Conservation (phyloP, 2,113 vertebrate species). For the Mormoops blainvillei region DNA sequence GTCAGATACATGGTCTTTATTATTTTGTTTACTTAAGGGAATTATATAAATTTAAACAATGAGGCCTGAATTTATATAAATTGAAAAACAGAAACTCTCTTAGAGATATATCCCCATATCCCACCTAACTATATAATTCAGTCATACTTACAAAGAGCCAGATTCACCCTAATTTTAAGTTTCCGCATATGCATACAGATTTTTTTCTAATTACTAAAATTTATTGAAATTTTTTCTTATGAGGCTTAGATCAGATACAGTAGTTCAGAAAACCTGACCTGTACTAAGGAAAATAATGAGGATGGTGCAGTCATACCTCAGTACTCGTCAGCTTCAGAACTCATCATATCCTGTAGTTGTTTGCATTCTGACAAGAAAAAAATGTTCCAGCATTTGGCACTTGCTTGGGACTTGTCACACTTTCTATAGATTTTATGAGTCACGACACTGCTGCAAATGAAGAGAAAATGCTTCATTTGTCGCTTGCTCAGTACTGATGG, state of each 20-base stretch:
- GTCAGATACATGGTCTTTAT: not conserved
- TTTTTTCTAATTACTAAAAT: not conserved
- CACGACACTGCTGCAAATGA: no score
- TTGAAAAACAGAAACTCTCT: not conserved
- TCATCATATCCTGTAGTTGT: no score
- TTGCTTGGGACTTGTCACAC: no score
- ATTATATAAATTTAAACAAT: not conserved
- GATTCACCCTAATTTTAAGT: not conserved
- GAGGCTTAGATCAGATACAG: not conserved
- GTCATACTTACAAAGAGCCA: not conserved
- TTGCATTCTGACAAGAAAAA: no score
- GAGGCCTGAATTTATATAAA: not conserved
- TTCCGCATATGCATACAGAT: not conserved
- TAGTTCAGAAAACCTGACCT: not conserved
- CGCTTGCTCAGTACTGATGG: no score
- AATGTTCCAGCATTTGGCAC: no score
- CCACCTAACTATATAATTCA: not conserved
- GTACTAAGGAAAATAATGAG: not conserved
- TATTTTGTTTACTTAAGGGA: constrained; percentile 25
- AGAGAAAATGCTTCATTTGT: no score
- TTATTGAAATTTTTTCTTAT: not conserved
- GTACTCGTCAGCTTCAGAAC: no score
- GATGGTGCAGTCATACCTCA: not conserved
- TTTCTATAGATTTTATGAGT: no score
- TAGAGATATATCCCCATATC: not conserved